phyloP scores from a whole-genome alignment of 2,113 vertebrate species.

The Mormyrus lacerda region DNA sequence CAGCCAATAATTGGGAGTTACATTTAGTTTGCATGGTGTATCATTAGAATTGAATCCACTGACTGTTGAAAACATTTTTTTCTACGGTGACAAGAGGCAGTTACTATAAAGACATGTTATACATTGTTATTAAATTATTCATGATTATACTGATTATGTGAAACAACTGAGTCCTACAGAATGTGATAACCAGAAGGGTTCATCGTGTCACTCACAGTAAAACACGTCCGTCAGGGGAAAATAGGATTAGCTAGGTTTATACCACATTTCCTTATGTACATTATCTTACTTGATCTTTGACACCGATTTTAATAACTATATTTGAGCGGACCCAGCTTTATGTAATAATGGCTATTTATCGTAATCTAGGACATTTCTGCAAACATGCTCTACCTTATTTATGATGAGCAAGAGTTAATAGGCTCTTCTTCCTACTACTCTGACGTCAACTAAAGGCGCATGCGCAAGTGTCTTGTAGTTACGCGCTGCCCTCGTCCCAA shows the following conservation, averaged over 20 bases:
- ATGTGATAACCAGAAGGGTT: background rate
- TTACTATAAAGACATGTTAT: background rate
- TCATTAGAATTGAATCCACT: background rate
- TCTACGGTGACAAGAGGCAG: background rate
- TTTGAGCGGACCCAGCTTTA: background rate
- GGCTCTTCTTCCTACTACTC: background rate
- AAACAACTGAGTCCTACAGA: background rate
- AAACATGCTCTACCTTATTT: background rate
- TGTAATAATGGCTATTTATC: background rate
- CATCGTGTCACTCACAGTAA: background rate
- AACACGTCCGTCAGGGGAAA: background rate
- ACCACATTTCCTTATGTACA: background rate
- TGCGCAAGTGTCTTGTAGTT: background rate
- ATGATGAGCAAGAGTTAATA: background rate
- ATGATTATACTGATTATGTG: background rate
- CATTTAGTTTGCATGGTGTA: background rate
- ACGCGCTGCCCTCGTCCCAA: background rate
- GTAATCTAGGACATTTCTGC: background rate
- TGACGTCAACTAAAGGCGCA: background rate
- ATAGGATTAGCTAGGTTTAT: background rate
- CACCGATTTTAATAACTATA: background rate
- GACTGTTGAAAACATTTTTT: background rate
- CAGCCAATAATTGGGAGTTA: background rate
- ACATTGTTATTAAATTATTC: background rate
- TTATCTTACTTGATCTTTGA: background rate